Evolutionary conservation across 2,797 vertebrate genomes (phyloP).

Genomic region (Antrozous pallidus): DNA sequence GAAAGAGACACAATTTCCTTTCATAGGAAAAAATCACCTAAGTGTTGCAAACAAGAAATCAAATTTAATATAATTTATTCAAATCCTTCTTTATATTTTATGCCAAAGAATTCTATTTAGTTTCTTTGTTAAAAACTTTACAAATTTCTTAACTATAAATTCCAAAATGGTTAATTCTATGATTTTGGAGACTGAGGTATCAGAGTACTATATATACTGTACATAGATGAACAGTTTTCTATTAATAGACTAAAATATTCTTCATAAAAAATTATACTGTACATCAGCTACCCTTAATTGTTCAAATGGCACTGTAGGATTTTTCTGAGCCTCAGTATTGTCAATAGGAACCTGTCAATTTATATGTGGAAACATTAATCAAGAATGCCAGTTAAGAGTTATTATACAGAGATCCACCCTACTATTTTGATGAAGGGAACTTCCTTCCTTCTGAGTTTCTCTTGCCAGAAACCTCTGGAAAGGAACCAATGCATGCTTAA

Average conservation of each 20-base stretch:
- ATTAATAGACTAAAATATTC: not conserved
- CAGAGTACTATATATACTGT: not conserved
- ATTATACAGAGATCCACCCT: not conserved
- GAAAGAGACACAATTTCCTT: not conserved
- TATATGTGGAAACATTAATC: not conserved
- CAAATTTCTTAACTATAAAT: slow-evolving; percentile 6
- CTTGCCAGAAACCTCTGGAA: not conserved
- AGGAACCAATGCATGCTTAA: not conserved
- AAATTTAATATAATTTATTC: not conserved
- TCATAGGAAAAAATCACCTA: not conserved
- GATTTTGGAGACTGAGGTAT: slow-evolving; percentile 4
- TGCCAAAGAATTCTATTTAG: not conserved
- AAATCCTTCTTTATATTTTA: not conserved
- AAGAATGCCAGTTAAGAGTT: not conserved
- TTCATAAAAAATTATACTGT: slow-evolving; percentile 2
- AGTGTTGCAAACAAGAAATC: not conserved
- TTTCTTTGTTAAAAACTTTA: not conserved
- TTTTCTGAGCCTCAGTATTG: not conserved
- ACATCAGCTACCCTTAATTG: not conserved
- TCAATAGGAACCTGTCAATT: slow-evolving; percentile 5
- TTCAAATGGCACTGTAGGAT: not conserved
- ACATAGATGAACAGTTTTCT: not conserved
- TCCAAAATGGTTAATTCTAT: not conserved
- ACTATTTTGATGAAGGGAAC: not conserved
- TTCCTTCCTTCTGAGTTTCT: not conserved